A percentile compares a stretch with the other conserved stretches of the same genome.
These are phyloP conservation scores for Acanthopleura granulata DNA, from an alignment of 2,888 invertebrate species.

Conservation along the genomic window DNA sequence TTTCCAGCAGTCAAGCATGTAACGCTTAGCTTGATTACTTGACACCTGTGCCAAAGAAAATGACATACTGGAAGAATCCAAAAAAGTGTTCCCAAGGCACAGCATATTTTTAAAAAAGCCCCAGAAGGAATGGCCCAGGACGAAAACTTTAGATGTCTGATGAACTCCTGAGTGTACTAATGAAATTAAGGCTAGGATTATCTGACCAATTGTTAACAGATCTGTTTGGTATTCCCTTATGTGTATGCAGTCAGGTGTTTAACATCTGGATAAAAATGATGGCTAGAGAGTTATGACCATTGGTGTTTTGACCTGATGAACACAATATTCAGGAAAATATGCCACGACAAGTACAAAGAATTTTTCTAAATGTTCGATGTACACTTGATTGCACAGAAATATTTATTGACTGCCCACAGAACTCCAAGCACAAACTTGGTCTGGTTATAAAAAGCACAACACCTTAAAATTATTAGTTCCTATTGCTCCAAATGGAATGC, in stretches of 20 bases:
- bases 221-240: not conserved
- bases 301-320: conserved; percentile 7
- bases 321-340: not conserved
- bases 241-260: not conserved
- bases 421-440: conserved; percentile 26
- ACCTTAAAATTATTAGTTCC: conserved; percentile 29
- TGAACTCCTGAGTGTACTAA: not conserved
- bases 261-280: not conserved
- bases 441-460: conserved; percentile 32
- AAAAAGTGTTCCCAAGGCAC: not conserved
- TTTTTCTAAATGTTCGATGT: not conserved
- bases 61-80: not conserved
- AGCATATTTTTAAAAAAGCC: not conserved
- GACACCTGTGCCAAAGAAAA: not conserved
- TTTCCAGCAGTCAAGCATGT: not conserved
- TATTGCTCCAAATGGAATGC: conserved; percentile 30
- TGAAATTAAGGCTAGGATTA: not conserved
- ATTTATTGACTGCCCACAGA: not conserved
- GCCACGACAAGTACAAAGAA: not conserved
- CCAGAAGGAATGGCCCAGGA: not conserved
- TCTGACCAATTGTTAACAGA: not conserved
- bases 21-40: not conserved
- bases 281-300: not conserved
- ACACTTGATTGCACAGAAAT: conserved; percentile 7
- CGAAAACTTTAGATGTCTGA: not conserved